A percentile compares a stretch with the other conserved stretches of the same genome.
Evolutionary conservation across 2,113 vertebrate genomes (phyloP).

Genomic region (Isichthys henryi): DNA sequence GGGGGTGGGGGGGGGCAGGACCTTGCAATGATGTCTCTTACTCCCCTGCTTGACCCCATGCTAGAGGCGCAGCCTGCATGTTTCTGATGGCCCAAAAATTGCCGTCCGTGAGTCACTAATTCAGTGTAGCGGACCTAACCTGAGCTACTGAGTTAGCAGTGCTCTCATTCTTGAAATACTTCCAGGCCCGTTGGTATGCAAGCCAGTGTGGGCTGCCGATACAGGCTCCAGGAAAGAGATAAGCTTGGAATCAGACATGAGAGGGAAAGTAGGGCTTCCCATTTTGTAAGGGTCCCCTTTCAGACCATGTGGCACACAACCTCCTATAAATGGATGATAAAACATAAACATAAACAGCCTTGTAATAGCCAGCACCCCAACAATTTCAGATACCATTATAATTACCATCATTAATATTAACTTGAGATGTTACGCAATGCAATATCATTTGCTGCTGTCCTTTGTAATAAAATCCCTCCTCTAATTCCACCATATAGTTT

Average conservation of each 20-base stretch:
- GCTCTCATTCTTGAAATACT: slow-evolving; percentile 4
- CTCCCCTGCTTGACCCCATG: background rate
- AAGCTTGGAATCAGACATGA: background rate
- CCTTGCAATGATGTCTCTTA: background rate
- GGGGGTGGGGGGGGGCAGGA: background rate
- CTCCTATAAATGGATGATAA: background rate
- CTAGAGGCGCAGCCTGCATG: background rate
- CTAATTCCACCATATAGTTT: background rate
- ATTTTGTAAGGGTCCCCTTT: background rate
- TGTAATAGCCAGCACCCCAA: background rate
- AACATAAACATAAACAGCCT: slow-evolving; percentile 1
- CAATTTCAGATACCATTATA: background rate
- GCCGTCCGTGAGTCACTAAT: background rate
- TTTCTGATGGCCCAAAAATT: background rate
- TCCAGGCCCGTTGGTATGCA: background rate
- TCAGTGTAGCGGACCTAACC: slow-evolving; percentile 19
- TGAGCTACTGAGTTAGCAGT: background rate
- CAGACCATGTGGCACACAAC: background rate
- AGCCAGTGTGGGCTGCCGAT: background rate
- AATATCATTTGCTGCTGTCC: background rate
- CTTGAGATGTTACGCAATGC: background rate
- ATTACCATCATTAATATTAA: background rate
- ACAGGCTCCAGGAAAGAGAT: background rate
- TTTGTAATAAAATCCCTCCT: background rate
- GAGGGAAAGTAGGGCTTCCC: background rate